Evolutionary conservation across 2,797 vertebrate species (phyloP), one percentile per base, ranked within the genome.

Genomic region (Halcyon smyrnensis): DNA sequence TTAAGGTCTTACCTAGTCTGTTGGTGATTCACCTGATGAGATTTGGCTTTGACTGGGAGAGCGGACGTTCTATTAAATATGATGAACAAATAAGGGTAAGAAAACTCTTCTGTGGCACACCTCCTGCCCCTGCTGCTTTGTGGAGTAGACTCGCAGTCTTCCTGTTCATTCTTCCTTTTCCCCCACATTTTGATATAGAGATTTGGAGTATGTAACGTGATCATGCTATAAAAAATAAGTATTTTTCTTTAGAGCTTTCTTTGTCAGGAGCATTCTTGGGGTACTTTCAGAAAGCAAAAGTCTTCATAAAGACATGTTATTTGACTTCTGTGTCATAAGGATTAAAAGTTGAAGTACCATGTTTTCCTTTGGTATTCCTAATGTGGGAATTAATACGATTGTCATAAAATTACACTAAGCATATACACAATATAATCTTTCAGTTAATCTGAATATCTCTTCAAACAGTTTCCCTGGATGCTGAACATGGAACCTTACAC

Each of bases 401-500:
- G 41, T 84, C 36, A 36, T 28, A 51, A 87, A 78, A 68, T 65
- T 36, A 43, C 27, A 34, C 6, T 7, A 37, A 74, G 12, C 1
- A 0, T 12, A 3, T 41, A 23, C 16, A 8, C 21, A 12, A 20
- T 32, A 4, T 50, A 32, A 5, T 18, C 3, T 62, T 60, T 60
- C 8, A 3, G 9, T 93, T 91, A 63, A 90, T 50, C 39, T 60
- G 15, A 68, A 19, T 73, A 37, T 60, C 87, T 95, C 86, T 95
- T 92, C 41, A 24, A 46, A 54, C 96, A 99, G 99, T 99, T 99
- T 96, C 99, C 99, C 21, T 99, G 99, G 99, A 99, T 99, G 98
- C 95, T 99, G 91, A 99, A 99, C 97, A 99, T 99, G 99, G 99
- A 99, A 97, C 99, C 99, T 11, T 99, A 99, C 98, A 99, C 99